Percentiles rank a stretch among this genome's conserved stretches.
These are phyloP conservation scores for Heteropelma amictum DNA, from an alignment of 2,888 invertebrate genomes.

Conservation along the genomic window DNA sequence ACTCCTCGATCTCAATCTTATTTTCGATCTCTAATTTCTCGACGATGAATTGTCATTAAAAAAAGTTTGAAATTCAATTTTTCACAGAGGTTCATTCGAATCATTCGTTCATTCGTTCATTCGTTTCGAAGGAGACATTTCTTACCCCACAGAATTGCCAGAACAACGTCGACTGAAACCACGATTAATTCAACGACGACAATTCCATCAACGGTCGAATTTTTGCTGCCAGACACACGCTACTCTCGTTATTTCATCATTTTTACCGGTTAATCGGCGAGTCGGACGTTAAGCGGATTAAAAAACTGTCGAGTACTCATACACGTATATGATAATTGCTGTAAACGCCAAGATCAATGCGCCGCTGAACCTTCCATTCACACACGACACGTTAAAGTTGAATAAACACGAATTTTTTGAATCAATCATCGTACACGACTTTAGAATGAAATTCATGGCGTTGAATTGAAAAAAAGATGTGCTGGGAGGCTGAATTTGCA, in stretches of 20 bases:
- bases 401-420: background rate
- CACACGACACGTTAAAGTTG: background rate
- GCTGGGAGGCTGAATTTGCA: too few species aligned
- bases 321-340: conserved; percentile 37
- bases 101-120: too few species aligned
- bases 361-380: conserved; percentile 1
- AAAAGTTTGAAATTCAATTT: too few species aligned
- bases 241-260: conserved; percentile 47
- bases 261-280: conserved; percentile 37
- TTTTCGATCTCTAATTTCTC: too few species aligned
- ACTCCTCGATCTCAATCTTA: too few species aligned
- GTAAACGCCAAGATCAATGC: conserved; percentile 22
- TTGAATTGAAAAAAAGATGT: background rate
- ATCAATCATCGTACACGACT: too few species aligned
- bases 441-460: too few species aligned
- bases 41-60: too few species aligned
- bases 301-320: conserved; percentile 2
- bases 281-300: conserved; percentile 44
- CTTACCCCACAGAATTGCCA: background rate
- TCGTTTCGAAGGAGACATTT: background rate
- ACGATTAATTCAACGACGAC: conserved; percentile 49
- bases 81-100: too few species aligned
- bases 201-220: conserved; percentile 72
- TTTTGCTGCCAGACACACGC: conserved; percentile 43
- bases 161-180: conserved; percentile 18